Percentiles rank a stretch among this genome's conserved stretches.
These are phyloP conservation scores for Phymastichus coffea DNA, from an alignment of 1,140 invertebrate genomes.

Conservation along the genomic window DNA sequence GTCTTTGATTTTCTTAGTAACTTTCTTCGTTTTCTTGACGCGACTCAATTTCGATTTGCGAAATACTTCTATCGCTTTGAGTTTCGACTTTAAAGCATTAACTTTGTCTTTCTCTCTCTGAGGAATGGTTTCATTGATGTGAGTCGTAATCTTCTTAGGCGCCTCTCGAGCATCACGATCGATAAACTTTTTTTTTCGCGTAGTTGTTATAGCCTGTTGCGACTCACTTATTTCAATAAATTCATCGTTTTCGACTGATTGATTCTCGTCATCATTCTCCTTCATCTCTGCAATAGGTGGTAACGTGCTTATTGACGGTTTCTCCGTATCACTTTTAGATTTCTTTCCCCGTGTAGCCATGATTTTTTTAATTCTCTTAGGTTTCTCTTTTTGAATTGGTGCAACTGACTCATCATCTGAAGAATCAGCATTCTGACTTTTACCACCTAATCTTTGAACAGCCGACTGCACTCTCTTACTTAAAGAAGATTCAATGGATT, in stretches of 20 bases:
- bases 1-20: slow-evolving; percentile 54
- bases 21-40: slow-evolving; percentile 54
- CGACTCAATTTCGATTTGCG: slow-evolving; percentile 65
- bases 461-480: slow-evolving; percentile 80
- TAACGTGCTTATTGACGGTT: slow-evolving; percentile 23
- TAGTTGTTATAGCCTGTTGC: not conserved
- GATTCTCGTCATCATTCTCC: not conserved
- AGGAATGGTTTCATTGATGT: slow-evolving; percentile 65
- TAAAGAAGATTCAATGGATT: slow-evolving; percentile 59
- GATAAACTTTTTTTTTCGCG: not conserved
- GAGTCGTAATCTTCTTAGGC: slow-evolving; percentile 8
- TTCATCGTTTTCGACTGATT: not conserved
- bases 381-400: slow-evolving; percentile 23
- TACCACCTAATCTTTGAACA: slow-evolving; percentile 59
- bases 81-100: slow-evolving; percentile 66
- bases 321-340: slow-evolving; percentile 33
- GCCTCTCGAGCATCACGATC: slow-evolving; percentile 27
- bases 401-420: slow-evolving; percentile 19
- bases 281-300: slow-evolving; percentile 28
- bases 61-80: slow-evolving; percentile 75
- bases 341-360: slow-evolving; percentile 35
- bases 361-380: slow-evolving; percentile 28
- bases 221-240: not conserved
- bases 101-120: slow-evolving; percentile 70
- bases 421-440: slow-evolving; percentile 27